Conservation (phyloP, 2,797 vertebrate genomes). For the Luscinia megarhynchos region DNA sequence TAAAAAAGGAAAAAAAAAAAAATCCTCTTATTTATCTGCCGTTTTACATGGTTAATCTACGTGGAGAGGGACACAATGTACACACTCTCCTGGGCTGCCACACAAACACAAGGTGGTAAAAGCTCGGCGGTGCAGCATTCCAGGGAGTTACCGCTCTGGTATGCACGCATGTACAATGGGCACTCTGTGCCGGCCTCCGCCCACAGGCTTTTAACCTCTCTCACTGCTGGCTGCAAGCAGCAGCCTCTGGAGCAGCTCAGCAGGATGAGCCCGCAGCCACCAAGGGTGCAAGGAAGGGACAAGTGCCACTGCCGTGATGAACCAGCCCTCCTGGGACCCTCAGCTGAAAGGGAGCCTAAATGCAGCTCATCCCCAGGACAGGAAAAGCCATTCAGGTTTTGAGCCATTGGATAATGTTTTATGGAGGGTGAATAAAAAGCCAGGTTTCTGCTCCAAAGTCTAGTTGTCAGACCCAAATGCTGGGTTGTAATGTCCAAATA, state of each 20-base stretch:
- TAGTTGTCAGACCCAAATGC: not conserved
- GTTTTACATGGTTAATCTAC: conserved; percentile 45
- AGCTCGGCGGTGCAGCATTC: conserved; percentile 64
- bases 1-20: not conserved
- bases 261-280: fast-evolving
- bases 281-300: not conserved
- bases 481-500: not conserved
- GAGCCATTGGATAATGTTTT: not conserved
- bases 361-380: fast-evolving
- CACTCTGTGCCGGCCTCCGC: conserved; percentile 55
- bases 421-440: not conserved
- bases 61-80: not conserved
- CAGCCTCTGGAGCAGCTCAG: not conserved
- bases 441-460: not conserved
- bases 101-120: conserved; percentile 68
- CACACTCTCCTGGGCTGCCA: conserved; percentile 17
- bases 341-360: fast-evolving
- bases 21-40: not conserved
- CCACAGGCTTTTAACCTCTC: conserved; percentile 58
- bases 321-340: fast-evolving
- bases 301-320: fast-evolving
- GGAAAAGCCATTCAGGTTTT: not conserved
- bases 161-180: conserved; percentile 65
- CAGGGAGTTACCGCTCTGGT: conserved; percentile 67
- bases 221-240: not conserved